Evolutionary conservation across 2,797 vertebrate genomes (phyloP).

Genomic region (Pseudochaenichthys georgianus): DNA sequence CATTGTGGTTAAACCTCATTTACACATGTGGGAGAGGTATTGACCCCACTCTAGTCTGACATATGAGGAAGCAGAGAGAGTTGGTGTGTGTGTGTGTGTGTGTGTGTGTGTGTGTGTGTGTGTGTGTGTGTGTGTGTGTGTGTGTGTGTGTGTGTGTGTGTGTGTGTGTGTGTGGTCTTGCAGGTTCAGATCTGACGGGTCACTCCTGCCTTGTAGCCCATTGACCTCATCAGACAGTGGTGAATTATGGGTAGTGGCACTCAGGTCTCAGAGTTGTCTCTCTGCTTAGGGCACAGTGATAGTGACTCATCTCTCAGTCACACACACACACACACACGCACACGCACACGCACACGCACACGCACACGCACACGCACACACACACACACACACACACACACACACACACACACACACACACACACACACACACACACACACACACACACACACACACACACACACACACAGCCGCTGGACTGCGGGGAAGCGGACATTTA

Average conservation of each 20-base stretch:
- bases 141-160: too few species aligned
- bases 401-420: neutral
- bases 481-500: constrained; percentile 74
- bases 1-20: constrained; percentile 11
- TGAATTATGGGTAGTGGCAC: constrained; percentile 77
- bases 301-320: constrained; percentile 67
- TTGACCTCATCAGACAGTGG: constrained; percentile 67
- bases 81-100: neutral
- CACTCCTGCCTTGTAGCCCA: constrained; percentile 52
- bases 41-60: constrained; percentile 30
- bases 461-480: constrained; percentile 45
- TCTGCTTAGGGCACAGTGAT: constrained; percentile 49
- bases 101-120: constrained; percentile 4
- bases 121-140: too few species aligned
- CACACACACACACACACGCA: constrained; percentile 12
- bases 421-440: constrained; percentile 22
- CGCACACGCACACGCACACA: too few species aligned
- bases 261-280: constrained; percentile 62
- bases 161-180: too few species aligned
- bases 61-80: constrained; percentile 7
- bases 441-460: constrained; percentile 11
- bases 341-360: too few species aligned
- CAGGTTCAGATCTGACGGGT: constrained; percentile 52
- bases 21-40: constrained; percentile 1
- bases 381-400: too few species aligned